Conservation (phyloP, 2,797 vertebrate genomes). For the Anguilla obscura region DNA sequence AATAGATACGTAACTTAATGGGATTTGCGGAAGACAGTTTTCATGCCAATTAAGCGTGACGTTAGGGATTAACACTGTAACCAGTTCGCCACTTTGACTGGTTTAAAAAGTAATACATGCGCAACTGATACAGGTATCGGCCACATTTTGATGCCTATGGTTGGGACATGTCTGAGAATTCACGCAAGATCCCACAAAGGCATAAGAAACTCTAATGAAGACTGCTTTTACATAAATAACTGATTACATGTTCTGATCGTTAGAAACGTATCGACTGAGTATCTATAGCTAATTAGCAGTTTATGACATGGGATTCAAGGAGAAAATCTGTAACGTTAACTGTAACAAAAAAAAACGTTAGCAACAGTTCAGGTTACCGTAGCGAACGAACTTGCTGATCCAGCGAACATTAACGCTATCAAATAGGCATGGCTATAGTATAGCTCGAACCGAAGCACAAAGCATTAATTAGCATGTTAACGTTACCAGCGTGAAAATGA, state of each 20-base stretch:
- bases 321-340: neutral
- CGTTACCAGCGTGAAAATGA: neutral
- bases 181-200: neutral
- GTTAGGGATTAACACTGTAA: neutral
- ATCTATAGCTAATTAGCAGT: neutral
- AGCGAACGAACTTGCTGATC: neutral
- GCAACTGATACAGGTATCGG: neutral
- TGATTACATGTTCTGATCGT: neutral
- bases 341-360: neutral
- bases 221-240: neutral
- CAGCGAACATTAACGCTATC: neutral
- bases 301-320: neutral
- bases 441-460: neutral
- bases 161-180: neutral
- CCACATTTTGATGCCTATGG: neutral
- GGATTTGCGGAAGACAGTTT: neutral
- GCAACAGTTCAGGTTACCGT: neutral
- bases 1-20: neutral
- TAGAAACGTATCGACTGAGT: neutral
- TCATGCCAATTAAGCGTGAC: neutral
- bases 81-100: neutral
- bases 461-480: neutral
- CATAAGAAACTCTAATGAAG: neutral
- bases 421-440: neutral
- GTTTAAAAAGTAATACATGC: neutral